Percentiles rank a stretch among this genome's conserved stretches.
Evolutionary conservation across 2,113 vertebrate genomes (phyloP).

Genomic region (Psettodes erumei): DNA sequence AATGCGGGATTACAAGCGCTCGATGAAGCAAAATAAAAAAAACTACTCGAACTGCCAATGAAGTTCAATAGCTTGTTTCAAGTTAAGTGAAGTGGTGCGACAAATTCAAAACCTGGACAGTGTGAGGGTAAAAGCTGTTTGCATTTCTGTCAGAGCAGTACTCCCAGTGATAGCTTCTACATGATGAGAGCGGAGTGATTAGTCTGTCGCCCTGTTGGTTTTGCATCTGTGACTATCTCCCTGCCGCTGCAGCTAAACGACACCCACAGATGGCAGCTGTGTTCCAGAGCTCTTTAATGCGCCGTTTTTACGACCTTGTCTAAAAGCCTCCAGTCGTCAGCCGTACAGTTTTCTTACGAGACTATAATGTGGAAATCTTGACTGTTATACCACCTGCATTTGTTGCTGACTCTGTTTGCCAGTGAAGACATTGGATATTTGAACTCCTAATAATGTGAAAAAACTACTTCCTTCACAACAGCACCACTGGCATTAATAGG

Average conservation of each 20-base stretch:
- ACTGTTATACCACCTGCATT: background rate
- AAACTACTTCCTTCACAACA: background rate
- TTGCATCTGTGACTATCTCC: slow-evolving; percentile 57
- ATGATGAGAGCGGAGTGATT: slow-evolving; percentile 50
- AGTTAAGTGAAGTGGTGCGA: slow-evolving; percentile 1
- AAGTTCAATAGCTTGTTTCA: background rate
- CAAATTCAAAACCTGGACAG: slow-evolving; percentile 9
- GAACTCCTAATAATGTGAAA: slow-evolving; percentile 3
- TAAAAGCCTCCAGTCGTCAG: slow-evolving; percentile 16
- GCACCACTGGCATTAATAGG: background rate
- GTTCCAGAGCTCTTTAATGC: slow-evolving; percentile 48
- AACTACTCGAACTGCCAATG: slow-evolving; percentile 7
- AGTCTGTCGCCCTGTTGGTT: slow-evolving; percentile 49
- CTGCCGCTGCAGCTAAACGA: slow-evolving; percentile 45
- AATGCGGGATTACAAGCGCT: background rate
- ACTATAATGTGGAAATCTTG: slow-evolving; percentile 27
- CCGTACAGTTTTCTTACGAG: slow-evolving; percentile 19
- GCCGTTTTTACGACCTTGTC: slow-evolving; percentile 46
- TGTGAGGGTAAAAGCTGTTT: background rate
- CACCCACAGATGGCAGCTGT: slow-evolving; percentile 62
- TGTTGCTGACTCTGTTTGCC: slow-evolving; percentile 2
- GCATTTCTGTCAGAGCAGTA: slow-evolving; percentile 29
- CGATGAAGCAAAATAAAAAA: background rate
- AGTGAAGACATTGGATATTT: slow-evolving; percentile 12
- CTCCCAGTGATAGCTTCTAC: slow-evolving; percentile 30